Base-by-base conservation (phyloP, 2,888 invertebrate genomes). In the Stegana nigrithorax region DNA sequence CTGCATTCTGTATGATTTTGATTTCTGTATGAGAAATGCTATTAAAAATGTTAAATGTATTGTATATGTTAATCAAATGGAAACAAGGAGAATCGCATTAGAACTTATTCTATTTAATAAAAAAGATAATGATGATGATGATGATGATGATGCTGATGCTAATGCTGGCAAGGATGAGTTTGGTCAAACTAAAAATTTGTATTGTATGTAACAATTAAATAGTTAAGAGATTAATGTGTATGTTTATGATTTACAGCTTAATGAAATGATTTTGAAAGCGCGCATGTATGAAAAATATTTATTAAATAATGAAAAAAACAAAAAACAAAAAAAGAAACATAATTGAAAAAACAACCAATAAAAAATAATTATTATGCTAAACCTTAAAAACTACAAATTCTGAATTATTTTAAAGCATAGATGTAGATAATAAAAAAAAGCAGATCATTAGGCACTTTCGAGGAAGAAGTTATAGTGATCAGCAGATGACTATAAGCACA, bases 261-360 rank as follows among this genome's bases (percentile, higher is more conserved):
- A 32, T 32, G 19, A 58, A 14, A 44, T 58, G 44, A 19, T 19
- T 44, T 39, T 26, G 17, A 26, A 44, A 58, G 58, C 27, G 45
- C 58, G 44, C 44, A 25, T 56, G 44, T 58, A 45, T 44, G 58
- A 42, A 56, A 50, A 50, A 47, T 47, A 21, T 45, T 45, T 45
- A 45, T 45, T 45, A 73, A 61, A 65, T 55, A 39, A 66, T 66
- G 59, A 61, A 45, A 32, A 64, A 50, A 36, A 39, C 63, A 64
- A 61, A 63, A 67, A 67, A 27, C 50, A 50, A 58, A 62, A 66
- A 60, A 67, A 69, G 64, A 65, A 73, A 47, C 61, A 73, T 67
- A 72, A 72, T 73, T 73, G 61, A 63, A 75, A 17, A 51, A 51
- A 45, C 26, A 53, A 53, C 32, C 53, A 53, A 53, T 19, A 32